Evolutionary conservation across 2,113 vertebrate species (phyloP).

Genomic region (Oxyruncus cristatus): DNA sequence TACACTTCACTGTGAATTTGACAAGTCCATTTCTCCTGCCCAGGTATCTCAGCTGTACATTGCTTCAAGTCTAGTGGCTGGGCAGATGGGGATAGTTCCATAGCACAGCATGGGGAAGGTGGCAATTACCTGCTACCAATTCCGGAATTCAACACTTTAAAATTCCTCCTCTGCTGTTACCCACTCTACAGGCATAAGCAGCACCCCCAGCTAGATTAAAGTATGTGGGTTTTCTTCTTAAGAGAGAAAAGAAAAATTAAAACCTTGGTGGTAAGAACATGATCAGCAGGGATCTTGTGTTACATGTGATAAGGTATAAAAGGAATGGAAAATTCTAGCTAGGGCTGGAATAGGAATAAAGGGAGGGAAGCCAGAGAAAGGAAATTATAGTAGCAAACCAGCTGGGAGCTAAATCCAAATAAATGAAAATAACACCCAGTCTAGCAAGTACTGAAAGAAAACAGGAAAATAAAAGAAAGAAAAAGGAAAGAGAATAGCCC

Average conservation of each 20-base stretch:
- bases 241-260: neutral
- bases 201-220: neutral
- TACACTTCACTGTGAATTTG: neutral
- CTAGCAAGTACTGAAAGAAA: neutral
- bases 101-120: neutral
- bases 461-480: too few species aligned
- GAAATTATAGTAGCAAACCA: neutral
- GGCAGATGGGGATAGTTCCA: accelerated
- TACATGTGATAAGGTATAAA: accelerated
- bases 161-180: neutral
- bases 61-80: accelerated
- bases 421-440: neutral
- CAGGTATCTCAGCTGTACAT: neutral
- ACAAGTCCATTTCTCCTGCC: neutral
- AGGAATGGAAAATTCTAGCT: neutral
- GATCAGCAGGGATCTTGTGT: neutral
- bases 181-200: neutral
- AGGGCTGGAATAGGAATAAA: neutral
- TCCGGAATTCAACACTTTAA: neutral
- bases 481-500: neutral
- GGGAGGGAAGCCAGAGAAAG: neutral
- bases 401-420: neutral
- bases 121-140: neutral
- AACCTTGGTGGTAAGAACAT: neutral
- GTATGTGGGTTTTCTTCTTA: neutral